A percentile compares a stretch with the other conserved stretches of the same genome.
phyloP scores from a whole-genome alignment of 2,888 invertebrate species.

The Amitus sp. region DNA sequence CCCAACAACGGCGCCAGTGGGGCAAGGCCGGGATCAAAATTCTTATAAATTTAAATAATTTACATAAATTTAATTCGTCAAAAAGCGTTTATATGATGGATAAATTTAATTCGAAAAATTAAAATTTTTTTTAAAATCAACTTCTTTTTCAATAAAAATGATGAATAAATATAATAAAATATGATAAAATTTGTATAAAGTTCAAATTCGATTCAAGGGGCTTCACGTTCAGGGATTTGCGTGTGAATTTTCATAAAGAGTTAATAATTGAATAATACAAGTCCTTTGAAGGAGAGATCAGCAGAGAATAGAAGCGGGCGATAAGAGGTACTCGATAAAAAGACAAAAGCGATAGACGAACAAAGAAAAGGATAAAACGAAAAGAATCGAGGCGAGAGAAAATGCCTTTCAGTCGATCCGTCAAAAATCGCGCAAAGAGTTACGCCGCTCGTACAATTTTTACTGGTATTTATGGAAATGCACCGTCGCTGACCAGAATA shows the following conservation, averaged over 20 bases:
- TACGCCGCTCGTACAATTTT: slow-evolving; percentile 28
- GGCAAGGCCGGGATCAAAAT: too few relatives aligned
- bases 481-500: slow-evolving; percentile 33
- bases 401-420: slow-evolving; percentile 16
- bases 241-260: slow-evolving; percentile 46
- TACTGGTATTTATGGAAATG: slow-evolving; percentile 37
- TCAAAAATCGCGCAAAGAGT: slow-evolving; percentile 25
- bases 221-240: too few relatives aligned
- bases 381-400: slow-evolving; percentile 14
- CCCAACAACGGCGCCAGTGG: too few relatives aligned
- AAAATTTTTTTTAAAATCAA: too few relatives aligned
- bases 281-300: slow-evolving; percentile 45
- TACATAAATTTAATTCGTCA: too few relatives aligned
- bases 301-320: slow-evolving; percentile 39
- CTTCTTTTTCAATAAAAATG: too few relatives aligned
- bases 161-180: slow-evolving; percentile 35
- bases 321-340: slow-evolving; percentile 33
- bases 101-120: too few relatives aligned
- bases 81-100: too few relatives aligned
- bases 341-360: slow-evolving; percentile 31
- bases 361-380: slow-evolving; percentile 8
- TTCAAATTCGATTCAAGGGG: too few relatives aligned
- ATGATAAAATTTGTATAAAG: too few relatives aligned
- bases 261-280: slow-evolving; percentile 56
- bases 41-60: too few relatives aligned